These are phyloP conservation scores for Neoseiulus cucumeris DNA, from an alignment of 1,140 invertebrate species.

Conservation along the genomic window DNA sequence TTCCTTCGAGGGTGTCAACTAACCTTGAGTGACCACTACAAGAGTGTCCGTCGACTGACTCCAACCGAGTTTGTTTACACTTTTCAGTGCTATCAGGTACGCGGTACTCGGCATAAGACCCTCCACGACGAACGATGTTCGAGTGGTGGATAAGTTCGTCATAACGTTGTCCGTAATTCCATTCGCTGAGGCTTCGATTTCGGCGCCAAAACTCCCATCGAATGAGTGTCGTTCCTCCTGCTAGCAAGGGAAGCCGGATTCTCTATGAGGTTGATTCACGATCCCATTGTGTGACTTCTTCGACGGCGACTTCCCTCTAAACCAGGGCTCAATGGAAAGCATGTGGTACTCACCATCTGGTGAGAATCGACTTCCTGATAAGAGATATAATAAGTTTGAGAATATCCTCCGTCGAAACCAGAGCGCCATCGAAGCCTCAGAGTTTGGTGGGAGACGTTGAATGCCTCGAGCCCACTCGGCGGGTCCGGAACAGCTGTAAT, in stretches of 20 bases:
- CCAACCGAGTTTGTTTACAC: not conserved
- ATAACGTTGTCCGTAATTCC: no score
- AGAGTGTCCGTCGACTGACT: not conserved
- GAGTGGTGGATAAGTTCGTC: not conserved
- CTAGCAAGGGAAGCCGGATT: not conserved
- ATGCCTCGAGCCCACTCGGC: not conserved
- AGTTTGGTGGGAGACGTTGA: slow-evolving; percentile 4
- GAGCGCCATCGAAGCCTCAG: not conserved
- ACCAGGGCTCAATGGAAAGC: not conserved
- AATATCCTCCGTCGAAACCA: slow-evolving; percentile 4
- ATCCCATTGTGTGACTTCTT: not conserved
- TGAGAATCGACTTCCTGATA: not conserved
- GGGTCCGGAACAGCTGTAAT: not conserved
- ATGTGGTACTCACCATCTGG: not conserved
- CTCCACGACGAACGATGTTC: not conserved
- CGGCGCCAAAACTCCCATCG: no score
- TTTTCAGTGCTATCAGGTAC: not conserved
- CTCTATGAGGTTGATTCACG: not conserved
- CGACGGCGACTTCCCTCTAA: not conserved
- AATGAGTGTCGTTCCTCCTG: not conserved
- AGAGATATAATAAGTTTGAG: not conserved
- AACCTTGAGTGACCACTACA: not conserved
- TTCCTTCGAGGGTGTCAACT: not conserved
- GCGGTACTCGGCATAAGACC: not conserved
- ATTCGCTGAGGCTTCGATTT: no score